Evolutionary conservation across 1,140 invertebrate genomes (phyloP), one percentile per base, ranked within the genome.

Genomic region (Acyrthosiphon pisum): DNA sequence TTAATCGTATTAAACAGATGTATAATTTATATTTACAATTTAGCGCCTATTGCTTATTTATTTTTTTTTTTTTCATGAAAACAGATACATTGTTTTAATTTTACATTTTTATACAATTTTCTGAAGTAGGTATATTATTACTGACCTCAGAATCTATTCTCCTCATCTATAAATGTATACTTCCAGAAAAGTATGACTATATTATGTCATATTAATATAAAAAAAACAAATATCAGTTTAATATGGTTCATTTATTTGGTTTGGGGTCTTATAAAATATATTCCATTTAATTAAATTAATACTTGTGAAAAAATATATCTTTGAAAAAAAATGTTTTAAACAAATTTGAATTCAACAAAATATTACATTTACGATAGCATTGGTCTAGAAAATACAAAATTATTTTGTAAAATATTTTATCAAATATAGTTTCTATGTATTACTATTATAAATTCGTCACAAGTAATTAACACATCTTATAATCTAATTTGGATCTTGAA

Each of bases 391-490:
- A n/a, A n/a, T 50, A n/a, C 9, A 88, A 60, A 60, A 44, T 41
- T 44, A 41, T 22, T 60, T 90, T 90, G 11, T 46, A 18, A 89
- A 56, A 90, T 90, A 37, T 90, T 90, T 22, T 68, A 90, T 26
- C 60, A 53, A 88, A 81, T n/a, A n/a, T 92, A 46, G 26, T 30
- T 87, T 93, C 26, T 89, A 93, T 35, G n/a, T 76, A 76, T 91
- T 48, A 91, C 3, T 81, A 48, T 11, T 91, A 92, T 81, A 83
- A 92, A 92, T 92, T 92, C 90, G 90, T 92, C 68, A 92, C 6
- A 53, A 81, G 48, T 91, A 30, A 90, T 90, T 68, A 90, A 60
- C 23, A 81, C 6, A 35, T 83, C 68, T 91, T 81, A 92, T 23
- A 91, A 81, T 91, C 41, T 91, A 83, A 83, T 83, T 83, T 37